Evolutionary conservation across 2,113 vertebrate species (phyloP), one percentile per base, ranked within the genome.

Genomic region (Rissa tridactyla): DNA sequence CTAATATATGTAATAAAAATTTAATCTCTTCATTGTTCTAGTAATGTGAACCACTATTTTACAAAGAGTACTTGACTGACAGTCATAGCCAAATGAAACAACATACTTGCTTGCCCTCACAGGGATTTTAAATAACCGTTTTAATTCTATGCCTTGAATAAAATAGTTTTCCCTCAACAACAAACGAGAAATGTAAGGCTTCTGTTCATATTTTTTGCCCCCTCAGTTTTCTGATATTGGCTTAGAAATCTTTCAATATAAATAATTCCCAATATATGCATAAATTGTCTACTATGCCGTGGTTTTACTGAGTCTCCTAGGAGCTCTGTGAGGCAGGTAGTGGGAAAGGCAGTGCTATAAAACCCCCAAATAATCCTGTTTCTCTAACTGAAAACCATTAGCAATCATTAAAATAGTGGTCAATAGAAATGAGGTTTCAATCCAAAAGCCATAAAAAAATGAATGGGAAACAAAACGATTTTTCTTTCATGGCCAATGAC

Each of bases 21-120:
- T 84, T 94, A 94, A 92, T 97, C 83, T 95, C 52, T 94, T 76
- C 54, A 75, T 79, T 94, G 84, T 92, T 97, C 96, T 94, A 90
- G 75, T 90, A 92, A 90, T 86, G n/a, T 72, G 78, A 92, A 58
- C 66, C 73, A 66, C 44, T 85, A 9, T 92, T 96, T 92, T 94
- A 72, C 52, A 85, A 38, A 9, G 34, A 69, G 58, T 81, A 64
- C 77, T 90, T 92, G 90, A 92, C 44, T 88, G 88, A 80, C 2
- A 6, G 75, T 46, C 49, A 47, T 6, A 87, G 54, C 75, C 52
- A 86, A 93, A 94, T 36, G 55, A 88, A 93, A 73, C 22, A 58
- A 78, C 20, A 7, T 26, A 32, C 76, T 87, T 89, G 18, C 66
- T 89, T 85, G 58, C 42, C 66, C 78, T 91, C 62, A 68, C 52